phyloP scores from a whole-genome alignment of 2,888 invertebrate species.

The Zygogramma bicolorata region DNA sequence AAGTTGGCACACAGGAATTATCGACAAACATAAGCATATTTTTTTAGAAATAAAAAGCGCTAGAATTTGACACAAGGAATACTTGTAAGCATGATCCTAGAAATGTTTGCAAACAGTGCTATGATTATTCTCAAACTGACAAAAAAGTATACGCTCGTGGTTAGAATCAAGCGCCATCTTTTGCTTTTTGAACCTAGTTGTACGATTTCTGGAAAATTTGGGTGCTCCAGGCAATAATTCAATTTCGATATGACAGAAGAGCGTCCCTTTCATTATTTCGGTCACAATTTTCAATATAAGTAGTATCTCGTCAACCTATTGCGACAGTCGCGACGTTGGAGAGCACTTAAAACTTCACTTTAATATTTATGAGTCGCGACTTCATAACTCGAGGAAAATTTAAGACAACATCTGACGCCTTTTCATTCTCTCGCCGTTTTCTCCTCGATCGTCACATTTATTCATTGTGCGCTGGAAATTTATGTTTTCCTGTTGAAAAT shows the following conservation, averaged over 20 bases:
- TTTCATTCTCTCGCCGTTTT: neutral
- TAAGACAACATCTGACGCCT: constrained; percentile 14
- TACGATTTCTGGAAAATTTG: too few species aligned
- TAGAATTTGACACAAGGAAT: too few species aligned
- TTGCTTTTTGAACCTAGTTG: too few species aligned
- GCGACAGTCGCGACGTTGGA: neutral
- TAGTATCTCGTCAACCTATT: neutral
- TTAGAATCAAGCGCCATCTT: too few species aligned
- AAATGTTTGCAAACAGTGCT: too few species aligned
- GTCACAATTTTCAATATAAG: neutral
- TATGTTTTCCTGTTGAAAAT: neutral
- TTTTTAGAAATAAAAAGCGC: too few species aligned
- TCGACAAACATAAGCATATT: too few species aligned
- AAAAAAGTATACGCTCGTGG: too few species aligned
- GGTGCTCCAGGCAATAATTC: neutral
- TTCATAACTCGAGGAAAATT: constrained; percentile 13
- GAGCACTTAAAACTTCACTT: constrained; percentile 7
- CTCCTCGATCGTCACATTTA: constrained; percentile 2
- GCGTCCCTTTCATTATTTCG: neutral
- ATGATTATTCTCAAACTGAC: too few species aligned
- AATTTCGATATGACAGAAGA: neutral
- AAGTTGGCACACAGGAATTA: too few species aligned
- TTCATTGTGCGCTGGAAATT: neutral
- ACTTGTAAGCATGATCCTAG: too few species aligned
- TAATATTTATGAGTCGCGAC: constrained; percentile 5